phyloP scores from a whole-genome alignment of 2,888 invertebrate species.

The Pegoplata infirma region DNA sequence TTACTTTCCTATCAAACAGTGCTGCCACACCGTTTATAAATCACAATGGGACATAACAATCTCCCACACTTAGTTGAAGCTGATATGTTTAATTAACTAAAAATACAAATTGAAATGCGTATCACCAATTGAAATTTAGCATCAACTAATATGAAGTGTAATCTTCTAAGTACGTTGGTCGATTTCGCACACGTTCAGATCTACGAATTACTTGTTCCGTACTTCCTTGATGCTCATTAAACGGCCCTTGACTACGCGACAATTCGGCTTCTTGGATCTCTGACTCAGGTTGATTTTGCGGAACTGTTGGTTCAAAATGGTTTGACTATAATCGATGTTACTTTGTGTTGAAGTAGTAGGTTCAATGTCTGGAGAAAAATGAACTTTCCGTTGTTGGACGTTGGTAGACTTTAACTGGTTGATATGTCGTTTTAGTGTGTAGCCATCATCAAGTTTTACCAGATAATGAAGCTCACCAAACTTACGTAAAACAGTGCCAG shows the following conservation, averaged over 20 bases:
- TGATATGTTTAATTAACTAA: not conserved
- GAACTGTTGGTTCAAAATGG: not conserved
- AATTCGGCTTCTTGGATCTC: not conserved
- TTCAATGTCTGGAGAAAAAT: constrained; percentile 11
- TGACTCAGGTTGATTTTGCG: not conserved
- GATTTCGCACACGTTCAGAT: no score
- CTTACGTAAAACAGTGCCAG: constrained; percentile 19
- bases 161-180: not conserved
- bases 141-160: no score
- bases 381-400: constrained; percentile 21
- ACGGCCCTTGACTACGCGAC: no score
- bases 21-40: no score
- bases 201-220: no score
- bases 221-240: no score
- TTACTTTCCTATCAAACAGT: no score
- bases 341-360: not conserved
- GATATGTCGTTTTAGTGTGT: constrained; percentile 35
- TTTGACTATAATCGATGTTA: not conserved
- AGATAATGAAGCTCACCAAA: constrained; percentile 46
- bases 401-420: constrained; percentile 26
- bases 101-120: not conserved
- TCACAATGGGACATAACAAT: not conserved
- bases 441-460: constrained; percentile 35
- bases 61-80: not conserved
- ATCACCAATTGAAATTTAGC: not conserved